phyloP scores from a whole-genome alignment of 2,888 invertebrate genomes.

The Callyntrura sp. region DNA sequence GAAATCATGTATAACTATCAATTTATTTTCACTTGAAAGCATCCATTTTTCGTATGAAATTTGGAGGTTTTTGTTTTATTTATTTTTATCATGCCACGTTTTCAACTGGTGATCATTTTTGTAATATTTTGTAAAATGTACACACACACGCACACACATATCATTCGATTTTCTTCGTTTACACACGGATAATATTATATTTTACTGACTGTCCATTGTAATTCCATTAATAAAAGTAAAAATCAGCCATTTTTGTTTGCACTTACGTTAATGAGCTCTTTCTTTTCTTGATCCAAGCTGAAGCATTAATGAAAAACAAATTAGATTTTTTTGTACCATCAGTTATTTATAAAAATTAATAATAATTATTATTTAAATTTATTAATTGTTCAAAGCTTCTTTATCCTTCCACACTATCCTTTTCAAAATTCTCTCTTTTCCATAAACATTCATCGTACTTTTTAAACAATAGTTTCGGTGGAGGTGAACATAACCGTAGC shows the following conservation, averaged over 20 bases:
- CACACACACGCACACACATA: slow-evolving; percentile 19
- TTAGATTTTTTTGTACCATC: neutral
- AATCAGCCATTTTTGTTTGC: slow-evolving; percentile 19
- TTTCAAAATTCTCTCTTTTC: neutral
- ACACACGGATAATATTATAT: slow-evolving; percentile 44
- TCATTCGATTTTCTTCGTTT: neutral
- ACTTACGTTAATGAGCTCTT: slow-evolving; percentile 96
- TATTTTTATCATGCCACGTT: no score
- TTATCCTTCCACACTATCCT: neutral
- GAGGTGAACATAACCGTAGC: no score
- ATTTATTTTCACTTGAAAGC: no score
- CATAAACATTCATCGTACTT: neutral
- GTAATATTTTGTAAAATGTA: neutral
- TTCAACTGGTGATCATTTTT: no score
- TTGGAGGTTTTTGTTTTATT: no score
- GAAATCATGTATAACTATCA: no score
- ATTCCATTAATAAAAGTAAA: neutral
- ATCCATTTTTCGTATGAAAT: no score
- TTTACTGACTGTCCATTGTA: neutral
- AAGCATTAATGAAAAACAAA: slow-evolving; percentile 84
- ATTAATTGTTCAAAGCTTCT: neutral
- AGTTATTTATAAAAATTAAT: neutral
- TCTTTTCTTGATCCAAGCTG: slow-evolving; percentile 93
- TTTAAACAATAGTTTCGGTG: no score
- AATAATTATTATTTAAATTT: slow-evolving; percentile 13